phyloP scores from a whole-genome alignment of 2,797 vertebrate genomes.

The Enteromius trimaculatus region DNA sequence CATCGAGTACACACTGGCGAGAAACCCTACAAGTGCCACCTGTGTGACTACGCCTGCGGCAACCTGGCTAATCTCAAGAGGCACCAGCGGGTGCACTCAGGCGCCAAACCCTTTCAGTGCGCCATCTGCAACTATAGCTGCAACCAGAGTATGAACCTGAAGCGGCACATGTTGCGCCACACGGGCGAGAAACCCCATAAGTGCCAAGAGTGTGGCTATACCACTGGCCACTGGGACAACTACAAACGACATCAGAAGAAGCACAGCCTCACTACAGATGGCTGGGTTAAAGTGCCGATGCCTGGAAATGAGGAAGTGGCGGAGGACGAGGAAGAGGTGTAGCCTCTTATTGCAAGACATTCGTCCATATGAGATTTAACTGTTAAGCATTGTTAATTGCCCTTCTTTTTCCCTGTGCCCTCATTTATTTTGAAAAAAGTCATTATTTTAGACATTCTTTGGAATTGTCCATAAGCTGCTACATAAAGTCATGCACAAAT shows the following conservation, averaged over 20 bases:
- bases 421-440: conserved; percentile 41
- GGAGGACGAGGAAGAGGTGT: conserved; percentile 55
- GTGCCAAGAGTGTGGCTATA: conserved; percentile 91
- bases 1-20: conserved; percentile 95
- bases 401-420: conserved; percentile 61
- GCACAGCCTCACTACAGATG: conserved; percentile 85
- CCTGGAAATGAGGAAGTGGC: conserved; percentile 60
- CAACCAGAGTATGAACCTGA: conserved; percentile 99
- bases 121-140: conserved; percentile 94
- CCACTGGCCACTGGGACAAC: conserved; percentile 99
- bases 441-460: conserved; percentile 64
- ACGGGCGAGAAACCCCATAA: conserved; percentile 96
- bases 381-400: conserved; percentile 56
- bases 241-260: conserved; percentile 99
- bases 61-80: conserved; percentile 98
- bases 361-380: conserved; percentile 30
- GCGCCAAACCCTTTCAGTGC: conserved; percentile 95
- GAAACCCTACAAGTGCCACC: conserved; percentile 96
- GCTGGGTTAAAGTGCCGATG: conserved; percentile 82
- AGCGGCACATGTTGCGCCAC: conserved; percentile 96
- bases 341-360: conserved; percentile 58
- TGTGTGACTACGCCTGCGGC: conserved; percentile 95
- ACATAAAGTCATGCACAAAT: conserved; percentile 71
- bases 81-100: conserved; percentile 95
- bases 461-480: conserved; percentile 75